Evolutionary conservation across 2,888 invertebrate genomes (phyloP).

Genomic region (Ypsolopha sequella): DNA sequence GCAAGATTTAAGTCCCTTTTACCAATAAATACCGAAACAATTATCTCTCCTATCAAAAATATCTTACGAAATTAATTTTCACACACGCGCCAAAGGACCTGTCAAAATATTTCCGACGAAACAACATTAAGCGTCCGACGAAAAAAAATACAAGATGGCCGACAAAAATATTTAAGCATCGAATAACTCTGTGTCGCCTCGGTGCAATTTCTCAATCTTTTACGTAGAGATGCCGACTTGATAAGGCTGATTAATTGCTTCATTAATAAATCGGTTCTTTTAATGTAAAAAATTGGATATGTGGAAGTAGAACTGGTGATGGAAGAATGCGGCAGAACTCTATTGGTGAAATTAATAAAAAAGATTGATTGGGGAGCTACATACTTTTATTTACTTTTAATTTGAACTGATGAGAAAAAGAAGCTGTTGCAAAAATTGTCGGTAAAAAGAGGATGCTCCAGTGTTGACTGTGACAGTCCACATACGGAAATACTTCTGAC

Average conservation of each 20-base stretch:
- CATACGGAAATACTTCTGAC: too few relatives aligned
- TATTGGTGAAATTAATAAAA: too few relatives aligned
- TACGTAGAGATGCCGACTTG: constrained; percentile 27
- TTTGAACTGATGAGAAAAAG: too few relatives aligned
- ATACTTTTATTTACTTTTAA: too few relatives aligned
- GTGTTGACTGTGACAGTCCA: too few relatives aligned
- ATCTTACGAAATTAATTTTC: not conserved
- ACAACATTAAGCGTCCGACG: not conserved
- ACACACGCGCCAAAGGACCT: not conserved
- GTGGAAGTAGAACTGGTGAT: constrained; percentile 13
- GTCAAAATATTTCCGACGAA: not conserved
- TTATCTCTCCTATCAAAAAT: not conserved
- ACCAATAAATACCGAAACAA: too few relatives aligned
- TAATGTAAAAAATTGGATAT: constrained; percentile 36
- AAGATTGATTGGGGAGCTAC: too few relatives aligned
- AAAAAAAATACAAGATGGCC: not conserved
- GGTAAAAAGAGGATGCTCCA: too few relatives aligned
- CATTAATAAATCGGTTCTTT: constrained; percentile 60
- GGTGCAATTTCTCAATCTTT: constrained; percentile 4
- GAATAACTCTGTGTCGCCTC: not conserved
- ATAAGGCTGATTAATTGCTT: constrained; percentile 60
- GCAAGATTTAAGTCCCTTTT: too few relatives aligned
- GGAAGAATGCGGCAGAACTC: not conserved
- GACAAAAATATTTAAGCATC: not conserved
- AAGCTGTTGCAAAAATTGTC: too few relatives aligned